Conservation (phyloP, 2,113 vertebrate species). For the Lepisosteus oculatus region DNA sequence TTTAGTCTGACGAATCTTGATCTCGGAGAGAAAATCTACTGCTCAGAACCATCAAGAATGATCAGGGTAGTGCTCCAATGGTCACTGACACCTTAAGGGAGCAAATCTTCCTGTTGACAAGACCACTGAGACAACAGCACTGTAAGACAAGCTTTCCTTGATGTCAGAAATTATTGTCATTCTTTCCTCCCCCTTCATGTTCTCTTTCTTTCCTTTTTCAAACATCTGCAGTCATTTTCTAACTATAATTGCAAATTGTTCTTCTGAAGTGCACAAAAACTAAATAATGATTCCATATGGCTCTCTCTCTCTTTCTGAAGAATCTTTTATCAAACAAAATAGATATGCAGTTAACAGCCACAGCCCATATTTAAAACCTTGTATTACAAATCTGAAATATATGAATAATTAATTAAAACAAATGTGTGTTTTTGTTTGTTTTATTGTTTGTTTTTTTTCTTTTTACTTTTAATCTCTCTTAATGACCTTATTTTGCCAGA, state of each 20-base stretch:
- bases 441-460: too few relatives aligned
- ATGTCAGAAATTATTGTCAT: not conserved
- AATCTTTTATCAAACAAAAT: constrained; percentile 32
- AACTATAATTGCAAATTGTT: constrained; percentile 28
- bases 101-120: not conserved
- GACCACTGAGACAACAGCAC: not conserved
- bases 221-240: constrained; percentile 42
- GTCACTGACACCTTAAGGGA: constrained; percentile 42
- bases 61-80: constrained; percentile 46
- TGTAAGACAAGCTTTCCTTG: constrained; percentile 28
- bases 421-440: too few relatives aligned
- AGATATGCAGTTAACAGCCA: constrained; percentile 15
- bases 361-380: constrained; percentile 3
- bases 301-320: constrained; percentile 24
- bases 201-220: constrained; percentile 10
- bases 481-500: too few relatives aligned
- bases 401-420: not conserved
- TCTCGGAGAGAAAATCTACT: constrained; percentile 31
- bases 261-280: constrained; percentile 30
- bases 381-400: constrained; percentile 1
- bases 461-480: too few relatives aligned
- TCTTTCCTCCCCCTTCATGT: not conserved
- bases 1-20: constrained; percentile 15
- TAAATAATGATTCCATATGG: constrained; percentile 36
- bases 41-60: constrained; percentile 53